Conservation (phyloP, 1,140 invertebrate genomes). For the Micrasema longulum region DNA sequence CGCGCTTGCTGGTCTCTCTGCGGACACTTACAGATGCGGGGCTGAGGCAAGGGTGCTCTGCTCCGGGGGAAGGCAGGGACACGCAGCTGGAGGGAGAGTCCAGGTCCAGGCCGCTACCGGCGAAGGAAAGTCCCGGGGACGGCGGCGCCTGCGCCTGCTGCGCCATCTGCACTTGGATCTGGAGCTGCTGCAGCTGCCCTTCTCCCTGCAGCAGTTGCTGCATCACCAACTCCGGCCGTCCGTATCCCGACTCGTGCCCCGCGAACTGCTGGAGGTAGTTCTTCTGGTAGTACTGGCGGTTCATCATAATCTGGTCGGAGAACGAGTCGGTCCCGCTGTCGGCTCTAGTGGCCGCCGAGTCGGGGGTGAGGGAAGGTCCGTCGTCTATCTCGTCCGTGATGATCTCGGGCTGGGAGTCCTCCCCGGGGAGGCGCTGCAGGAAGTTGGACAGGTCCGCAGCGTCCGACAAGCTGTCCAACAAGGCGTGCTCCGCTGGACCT, state of each 20-base stretch:
- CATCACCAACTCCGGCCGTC: conserved; percentile 65
- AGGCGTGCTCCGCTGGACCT: conserved; percentile 78
- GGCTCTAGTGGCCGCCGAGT: conserved; percentile 72
- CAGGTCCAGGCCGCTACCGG: conserved; percentile 75
- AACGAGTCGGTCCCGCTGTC: conserved; percentile 77
- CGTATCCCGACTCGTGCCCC: conserved; percentile 66
- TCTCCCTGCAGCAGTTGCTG: conserved; percentile 62
- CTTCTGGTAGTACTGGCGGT: conserved; percentile 69
- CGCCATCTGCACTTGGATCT: conserved; percentile 77
- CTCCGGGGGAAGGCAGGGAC: conserved; percentile 81
- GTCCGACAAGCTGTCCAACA: conserved; percentile 78
- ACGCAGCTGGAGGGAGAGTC: conserved; percentile 77
- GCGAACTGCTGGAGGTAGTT: conserved; percentile 66
- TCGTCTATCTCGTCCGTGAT: conserved; percentile 69
- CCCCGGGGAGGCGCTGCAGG: conserved; percentile 73
- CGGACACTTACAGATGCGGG: conserved; percentile 75
- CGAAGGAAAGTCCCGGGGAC: conserved; percentile 76
- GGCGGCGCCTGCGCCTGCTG: conserved; percentile 72
- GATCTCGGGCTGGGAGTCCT: conserved; percentile 72
- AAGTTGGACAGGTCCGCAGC: conserved; percentile 80
- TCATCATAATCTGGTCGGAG: conserved; percentile 72
- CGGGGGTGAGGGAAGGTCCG: conserved; percentile 72
- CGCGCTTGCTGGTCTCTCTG: conserved; percentile 67
- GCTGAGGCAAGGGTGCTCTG: conserved; percentile 71
- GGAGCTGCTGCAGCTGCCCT: conserved; percentile 74